Evolutionary conservation across 2,113 vertebrate species (phyloP).

Genomic region (Procavia capensis): DNA sequence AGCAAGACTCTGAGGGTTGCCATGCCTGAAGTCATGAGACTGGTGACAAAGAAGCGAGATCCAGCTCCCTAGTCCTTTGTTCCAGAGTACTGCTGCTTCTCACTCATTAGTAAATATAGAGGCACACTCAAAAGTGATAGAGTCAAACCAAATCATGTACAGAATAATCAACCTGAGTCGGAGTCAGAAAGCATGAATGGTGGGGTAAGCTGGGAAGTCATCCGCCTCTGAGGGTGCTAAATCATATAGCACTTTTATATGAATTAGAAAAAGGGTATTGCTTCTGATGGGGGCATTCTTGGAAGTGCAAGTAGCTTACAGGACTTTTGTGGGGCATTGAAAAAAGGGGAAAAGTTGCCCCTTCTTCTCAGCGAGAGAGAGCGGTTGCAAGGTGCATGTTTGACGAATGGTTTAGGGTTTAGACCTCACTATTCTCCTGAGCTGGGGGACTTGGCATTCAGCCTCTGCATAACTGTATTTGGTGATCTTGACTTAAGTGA

Average conservation of each 20-base stretch:
- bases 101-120: background rate
- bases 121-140: background rate
- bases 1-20: slow-evolving; percentile 19
- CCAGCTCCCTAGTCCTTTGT: background rate
- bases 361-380: background rate
- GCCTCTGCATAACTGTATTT: background rate
- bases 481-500: background rate
- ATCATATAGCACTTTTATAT: background rate
- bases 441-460: background rate
- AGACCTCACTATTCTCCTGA: background rate
- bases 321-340: background rate
- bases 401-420: background rate
- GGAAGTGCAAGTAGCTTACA: background rate
- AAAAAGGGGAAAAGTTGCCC: background rate
- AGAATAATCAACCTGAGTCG: background rate
- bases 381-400: background rate
- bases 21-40: background rate
- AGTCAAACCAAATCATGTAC: background rate
- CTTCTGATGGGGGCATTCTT: background rate
- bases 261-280: background rate
- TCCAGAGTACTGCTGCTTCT: background rate
- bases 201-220: background rate
- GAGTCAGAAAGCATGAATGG: background rate
- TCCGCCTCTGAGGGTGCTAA: background rate
- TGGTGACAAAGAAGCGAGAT: background rate